Evolutionary conservation across 2,113 vertebrate species (phyloP), one percentile per base, ranked within the genome.

Genomic region (Tinamus guttatus): DNA sequence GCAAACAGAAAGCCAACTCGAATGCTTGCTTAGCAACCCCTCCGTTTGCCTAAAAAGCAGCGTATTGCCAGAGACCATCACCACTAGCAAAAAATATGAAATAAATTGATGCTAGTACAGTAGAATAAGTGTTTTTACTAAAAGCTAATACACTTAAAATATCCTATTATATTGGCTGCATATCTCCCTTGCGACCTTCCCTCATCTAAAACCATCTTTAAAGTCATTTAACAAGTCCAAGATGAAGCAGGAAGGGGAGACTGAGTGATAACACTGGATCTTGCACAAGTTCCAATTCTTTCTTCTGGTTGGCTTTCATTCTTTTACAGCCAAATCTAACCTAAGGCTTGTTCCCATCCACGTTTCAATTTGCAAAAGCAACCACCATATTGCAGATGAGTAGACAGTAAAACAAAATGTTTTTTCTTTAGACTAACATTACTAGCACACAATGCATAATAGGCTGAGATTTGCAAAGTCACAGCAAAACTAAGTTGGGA

Each of bases 1-100:
- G 81, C 89, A 92, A 74, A 90, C 13, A 94, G n/a, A 79, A 58
- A 95, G 16, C 94, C 40, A 65, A n/a, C 62, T 96, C 91, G 90
- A 7, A 47, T 13, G 60, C 77, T 90, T 95, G 93, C 79, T 90
- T 18, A 64, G 56, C 63, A 41, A 21, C 16, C 63, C 21, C 80
- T 78, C 38, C 2, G 28, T 5, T 85, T 24, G 58, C 67, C 67
- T 69, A 65, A 56, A 74, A 82, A 90, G 51, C 81, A 88, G 64
- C 6, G 28, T 13, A 8, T 67, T 60, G 21, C 28, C n/a, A 69
- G 41, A 43, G 47, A 59, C 85, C 90, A n/a, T 30, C 18, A 43
- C 27, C 45, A 40, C 58, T 74, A 75, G 73, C 75, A 60, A 67
- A 82, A 18, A 7, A 15, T 30, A 81, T 0, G 0, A 71, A 75